Evolutionary conservation across 1,140 invertebrate species (phyloP).

Genomic region (Bicyclus anynana): DNA sequence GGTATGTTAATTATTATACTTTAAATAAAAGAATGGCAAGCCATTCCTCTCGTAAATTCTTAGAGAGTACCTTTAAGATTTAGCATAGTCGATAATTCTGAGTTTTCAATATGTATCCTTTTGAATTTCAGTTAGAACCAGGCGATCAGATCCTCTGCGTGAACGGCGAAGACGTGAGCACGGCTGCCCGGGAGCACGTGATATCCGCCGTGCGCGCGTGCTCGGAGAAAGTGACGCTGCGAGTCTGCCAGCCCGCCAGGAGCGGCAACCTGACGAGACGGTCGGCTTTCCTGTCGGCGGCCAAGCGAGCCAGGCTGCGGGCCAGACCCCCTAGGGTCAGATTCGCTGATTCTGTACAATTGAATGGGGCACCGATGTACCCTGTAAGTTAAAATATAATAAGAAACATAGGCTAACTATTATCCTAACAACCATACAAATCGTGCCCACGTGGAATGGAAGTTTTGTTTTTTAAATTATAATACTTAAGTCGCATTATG

Average conservation of each 20-base stretch:
- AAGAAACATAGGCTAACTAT: too few species aligned
- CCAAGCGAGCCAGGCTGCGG: slow-evolving; percentile 89
- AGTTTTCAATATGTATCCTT: too few species aligned
- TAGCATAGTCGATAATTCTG: too few species aligned
- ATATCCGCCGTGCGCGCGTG: slow-evolving; percentile 92
- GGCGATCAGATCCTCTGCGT: slow-evolving; percentile 94
- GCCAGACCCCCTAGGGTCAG: slow-evolving; percentile 90
- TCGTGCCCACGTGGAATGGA: too few species aligned
- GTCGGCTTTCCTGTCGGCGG: slow-evolving; percentile 90
- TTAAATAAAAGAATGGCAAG: too few species aligned
- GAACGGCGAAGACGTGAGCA: slow-evolving; percentile 92
- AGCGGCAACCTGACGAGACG: slow-evolving; percentile 78
- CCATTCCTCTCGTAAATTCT: too few species aligned
- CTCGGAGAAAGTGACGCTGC: slow-evolving; percentile 84
- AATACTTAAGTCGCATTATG: too few species aligned
- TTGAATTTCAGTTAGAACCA: slow-evolving; percentile 86
- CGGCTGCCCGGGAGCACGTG: slow-evolving; percentile 91
- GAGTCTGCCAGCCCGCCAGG: slow-evolving; percentile 90
- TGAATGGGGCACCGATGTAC: slow-evolving; percentile 89
- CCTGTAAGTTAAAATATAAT: slow-evolving; percentile 77
- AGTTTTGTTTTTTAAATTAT: too few species aligned
- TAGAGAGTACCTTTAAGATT: too few species aligned
- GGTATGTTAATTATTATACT: too few species aligned
- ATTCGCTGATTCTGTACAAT: slow-evolving; percentile 92
- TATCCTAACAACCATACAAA: too few species aligned